A percentile compares a stretch with the other conserved stretches of the same genome.
These are phyloP conservation scores for Stenopsyche tienmushanensis DNA, from an alignment of 1,140 invertebrate genomes.

Conservation along the genomic window DNA sequence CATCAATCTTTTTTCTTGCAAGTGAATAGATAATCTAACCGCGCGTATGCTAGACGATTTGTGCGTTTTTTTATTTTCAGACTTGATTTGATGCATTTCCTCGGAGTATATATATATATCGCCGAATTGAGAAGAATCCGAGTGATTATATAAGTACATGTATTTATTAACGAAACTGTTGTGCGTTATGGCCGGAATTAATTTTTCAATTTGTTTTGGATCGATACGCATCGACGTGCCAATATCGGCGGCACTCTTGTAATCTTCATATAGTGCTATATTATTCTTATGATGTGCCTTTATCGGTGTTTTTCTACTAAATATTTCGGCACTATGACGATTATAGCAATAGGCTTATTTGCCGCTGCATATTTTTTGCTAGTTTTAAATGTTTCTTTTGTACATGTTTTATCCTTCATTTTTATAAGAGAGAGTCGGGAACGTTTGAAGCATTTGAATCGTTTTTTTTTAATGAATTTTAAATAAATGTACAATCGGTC, in stretches of 20 bases:
- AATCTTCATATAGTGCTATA: too few relatives aligned
- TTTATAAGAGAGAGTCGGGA: too few relatives aligned
- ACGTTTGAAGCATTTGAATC: background rate
- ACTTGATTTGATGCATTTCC: background rate
- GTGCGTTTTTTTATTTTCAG: too few relatives aligned
- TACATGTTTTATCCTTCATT: background rate
- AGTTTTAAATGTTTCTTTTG: background rate
- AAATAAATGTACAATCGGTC: too few relatives aligned
- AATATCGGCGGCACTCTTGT: too few relatives aligned
- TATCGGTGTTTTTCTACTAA: conserved; percentile 16
- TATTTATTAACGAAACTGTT: too few relatives aligned
- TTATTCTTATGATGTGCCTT: conserved; percentile 22
- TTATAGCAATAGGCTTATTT: conserved; percentile 6
- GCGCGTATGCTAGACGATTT: too few relatives aligned
- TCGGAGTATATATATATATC: background rate
- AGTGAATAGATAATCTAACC: too few relatives aligned
- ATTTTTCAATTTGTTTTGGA: background rate
- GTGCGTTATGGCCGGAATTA: too few relatives aligned
- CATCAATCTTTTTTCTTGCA: too few relatives aligned
- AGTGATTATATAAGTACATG: too few relatives aligned
- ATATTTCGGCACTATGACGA: conserved; percentile 18
- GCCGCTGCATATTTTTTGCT: background rate
- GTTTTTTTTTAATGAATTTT: background rate
- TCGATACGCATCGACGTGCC: background rate
- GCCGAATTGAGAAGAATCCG: too few relatives aligned